phyloP scores from a whole-genome alignment of 2,797 vertebrate species.

The Pangasius djambal region DNA sequence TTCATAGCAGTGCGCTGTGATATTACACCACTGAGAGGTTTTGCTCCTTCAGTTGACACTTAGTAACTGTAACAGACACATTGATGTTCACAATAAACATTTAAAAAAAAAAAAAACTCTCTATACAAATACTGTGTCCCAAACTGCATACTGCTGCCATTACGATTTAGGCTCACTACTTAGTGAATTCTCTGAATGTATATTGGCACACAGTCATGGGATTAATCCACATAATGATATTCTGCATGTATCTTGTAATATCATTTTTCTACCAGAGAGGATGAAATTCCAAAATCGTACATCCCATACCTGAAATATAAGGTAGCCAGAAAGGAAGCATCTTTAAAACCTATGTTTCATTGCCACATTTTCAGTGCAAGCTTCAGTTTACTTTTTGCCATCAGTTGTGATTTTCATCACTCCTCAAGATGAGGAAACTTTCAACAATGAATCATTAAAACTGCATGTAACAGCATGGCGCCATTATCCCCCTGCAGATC shows the following conservation, averaged over 20 bases:
- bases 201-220: background rate
- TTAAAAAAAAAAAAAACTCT: background rate
- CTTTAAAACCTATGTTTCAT: background rate
- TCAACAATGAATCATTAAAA: constrained; percentile 68
- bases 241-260: background rate
- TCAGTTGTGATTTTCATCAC: background rate
- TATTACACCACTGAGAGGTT: background rate
- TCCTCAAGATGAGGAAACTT: constrained; percentile 30
- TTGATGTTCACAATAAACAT: too few species aligned
- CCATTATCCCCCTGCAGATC: constrained; percentile 58
- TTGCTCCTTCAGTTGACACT: too few species aligned
- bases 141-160: background rate
- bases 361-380: background rate
- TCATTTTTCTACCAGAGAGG: background rate
- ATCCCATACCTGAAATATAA: background rate
- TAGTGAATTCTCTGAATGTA: background rate
- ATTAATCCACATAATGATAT: background rate
- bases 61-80: background rate
- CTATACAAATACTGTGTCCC: background rate
- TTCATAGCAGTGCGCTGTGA: background rate
- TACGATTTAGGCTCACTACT: background rate
- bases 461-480: constrained; percentile 66
- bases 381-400: background rate
- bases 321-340: background rate
- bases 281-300: background rate